phyloP scores from a whole-genome alignment of 2,797 vertebrate species.

The Crypturellus tataupa region DNA sequence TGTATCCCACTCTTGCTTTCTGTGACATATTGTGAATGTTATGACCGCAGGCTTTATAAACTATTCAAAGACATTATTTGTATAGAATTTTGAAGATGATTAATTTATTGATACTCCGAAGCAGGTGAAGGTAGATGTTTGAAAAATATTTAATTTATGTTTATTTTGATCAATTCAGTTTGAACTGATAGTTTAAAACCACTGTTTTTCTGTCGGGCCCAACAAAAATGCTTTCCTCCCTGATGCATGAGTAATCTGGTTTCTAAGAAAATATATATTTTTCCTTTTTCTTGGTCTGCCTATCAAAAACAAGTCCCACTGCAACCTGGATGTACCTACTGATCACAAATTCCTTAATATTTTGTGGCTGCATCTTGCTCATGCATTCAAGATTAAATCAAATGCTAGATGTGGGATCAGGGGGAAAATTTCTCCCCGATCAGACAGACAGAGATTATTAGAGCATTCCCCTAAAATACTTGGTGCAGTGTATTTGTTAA shows the following conservation, averaged over 20 bases:
- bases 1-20: conserved; percentile 2
- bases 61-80: not conserved
- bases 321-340: not conserved
- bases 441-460: not conserved
- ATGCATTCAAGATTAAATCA: not conserved
- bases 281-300: not conserved
- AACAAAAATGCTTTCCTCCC: not conserved
- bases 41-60: not conserved
- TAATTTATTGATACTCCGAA: not conserved
- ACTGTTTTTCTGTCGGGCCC: not conserved
- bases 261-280: not conserved
- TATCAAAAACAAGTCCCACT: not conserved
- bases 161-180: not conserved
- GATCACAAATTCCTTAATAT: not conserved
- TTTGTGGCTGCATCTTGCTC: not conserved
- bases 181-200: not conserved
- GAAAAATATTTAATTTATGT: not conserved
- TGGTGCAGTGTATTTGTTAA: not conserved
- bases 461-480: not conserved
- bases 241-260: not conserved
- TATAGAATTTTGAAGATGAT: not conserved
- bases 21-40: not conserved
- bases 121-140: not conserved
- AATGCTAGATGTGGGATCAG: not conserved
- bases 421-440: not conserved